These are phyloP conservation scores for Bombus sylvicola DNA, from an alignment of 1,140 invertebrate species.

Conservation along the genomic window DNA sequence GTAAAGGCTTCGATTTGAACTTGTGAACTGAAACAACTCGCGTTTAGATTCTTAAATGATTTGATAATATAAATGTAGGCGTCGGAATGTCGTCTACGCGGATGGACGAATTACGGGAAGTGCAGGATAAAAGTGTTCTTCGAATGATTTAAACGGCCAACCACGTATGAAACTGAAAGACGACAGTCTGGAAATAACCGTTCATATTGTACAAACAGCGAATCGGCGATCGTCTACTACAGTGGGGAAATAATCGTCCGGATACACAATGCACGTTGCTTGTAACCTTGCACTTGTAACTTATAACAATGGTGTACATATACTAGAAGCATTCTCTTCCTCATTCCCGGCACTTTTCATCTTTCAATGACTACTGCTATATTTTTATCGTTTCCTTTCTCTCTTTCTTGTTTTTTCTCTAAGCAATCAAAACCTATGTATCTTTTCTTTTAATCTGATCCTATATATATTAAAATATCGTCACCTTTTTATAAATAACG, in stretches of 20 bases:
- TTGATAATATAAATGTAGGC: slow-evolving; percentile 1
- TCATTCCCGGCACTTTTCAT: slow-evolving; percentile 4
- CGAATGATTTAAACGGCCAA: slow-evolving; percentile 9
- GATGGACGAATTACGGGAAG: not conserved
- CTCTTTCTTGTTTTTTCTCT: not conserved
- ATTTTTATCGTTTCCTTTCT: not conserved
- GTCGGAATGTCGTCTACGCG: not conserved
- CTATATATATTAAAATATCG: too few species aligned
- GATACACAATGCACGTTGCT: slow-evolving; percentile 53
- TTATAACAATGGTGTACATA: slow-evolving; percentile 58
- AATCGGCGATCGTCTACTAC: slow-evolving; percentile 52
- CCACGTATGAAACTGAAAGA: slow-evolving; percentile 23
- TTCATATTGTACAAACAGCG: slow-evolving; percentile 35
- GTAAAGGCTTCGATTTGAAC: not conserved
- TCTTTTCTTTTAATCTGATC: too few species aligned
- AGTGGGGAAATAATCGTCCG: slow-evolving; percentile 58
- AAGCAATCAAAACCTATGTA: not conserved
- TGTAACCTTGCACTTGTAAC: slow-evolving; percentile 66
- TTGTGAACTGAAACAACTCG: not conserved
- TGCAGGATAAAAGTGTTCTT: not conserved
- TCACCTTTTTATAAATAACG: too few species aligned
- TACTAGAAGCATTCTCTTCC: not conserved
- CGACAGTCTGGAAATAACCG: slow-evolving; percentile 37
- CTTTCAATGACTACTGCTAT: not conserved
- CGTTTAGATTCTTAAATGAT: not conserved